Evolutionary conservation across 2,113 vertebrate species (phyloP).

Genomic region (Gadus macrocephalus): DNA sequence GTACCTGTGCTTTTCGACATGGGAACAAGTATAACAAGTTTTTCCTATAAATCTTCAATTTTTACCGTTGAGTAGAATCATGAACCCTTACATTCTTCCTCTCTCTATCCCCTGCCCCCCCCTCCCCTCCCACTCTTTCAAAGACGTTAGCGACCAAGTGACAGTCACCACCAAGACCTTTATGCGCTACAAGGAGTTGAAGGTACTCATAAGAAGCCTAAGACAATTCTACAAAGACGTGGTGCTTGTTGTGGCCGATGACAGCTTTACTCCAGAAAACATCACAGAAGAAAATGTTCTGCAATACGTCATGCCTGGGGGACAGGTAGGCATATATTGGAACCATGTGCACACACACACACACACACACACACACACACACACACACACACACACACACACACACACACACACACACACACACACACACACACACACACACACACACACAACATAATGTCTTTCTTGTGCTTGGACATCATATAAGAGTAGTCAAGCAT

Average conservation of each 20-base stretch:
- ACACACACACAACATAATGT: no score
- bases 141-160: slow-evolving; percentile 63
- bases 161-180: slow-evolving; percentile 74
- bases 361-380: no score
- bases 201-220: slow-evolving; percentile 59
- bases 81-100: neutral
- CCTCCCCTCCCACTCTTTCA: neutral
- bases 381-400: no score
- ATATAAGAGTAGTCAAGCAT: no score
- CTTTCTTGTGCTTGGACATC: no score
- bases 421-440: no score
- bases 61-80: no score
- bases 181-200: slow-evolving; percentile 63
- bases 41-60: no score
- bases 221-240: slow-evolving; percentile 64
- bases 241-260: slow-evolving; percentile 68
- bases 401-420: no score
- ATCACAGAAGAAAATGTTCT: slow-evolving; percentile 38
- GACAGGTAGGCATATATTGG: no score
- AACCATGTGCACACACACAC: no score
- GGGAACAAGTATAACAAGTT: slow-evolving; percentile 41
- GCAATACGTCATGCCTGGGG: no score
- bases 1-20: slow-evolving; percentile 66
- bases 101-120: neutral
- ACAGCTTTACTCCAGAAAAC: slow-evolving; percentile 52